phyloP scores from a whole-genome alignment of 2,113 vertebrate species.

The Castor canadensis region DNA sequence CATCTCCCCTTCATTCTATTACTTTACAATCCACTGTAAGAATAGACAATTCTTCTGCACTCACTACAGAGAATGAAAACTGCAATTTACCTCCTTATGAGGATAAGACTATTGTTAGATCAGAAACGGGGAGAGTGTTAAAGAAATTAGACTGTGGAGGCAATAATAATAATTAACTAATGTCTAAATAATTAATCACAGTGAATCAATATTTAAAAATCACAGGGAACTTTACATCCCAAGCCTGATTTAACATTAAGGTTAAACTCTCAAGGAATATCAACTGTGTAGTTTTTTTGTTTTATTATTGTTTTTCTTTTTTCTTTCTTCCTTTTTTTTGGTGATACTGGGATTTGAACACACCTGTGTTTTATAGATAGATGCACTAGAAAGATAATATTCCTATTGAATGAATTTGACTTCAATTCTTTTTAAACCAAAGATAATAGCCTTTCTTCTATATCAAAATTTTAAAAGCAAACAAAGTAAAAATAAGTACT shows the following conservation, averaged over 20 bases:
- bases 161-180: background rate
- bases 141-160: background rate
- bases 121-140: background rate
- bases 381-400: background rate
- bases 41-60: background rate
- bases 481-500: background rate
- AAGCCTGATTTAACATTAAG: background rate
- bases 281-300: too few species aligned
- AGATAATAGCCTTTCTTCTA: background rate
- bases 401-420: background rate
- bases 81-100: background rate
- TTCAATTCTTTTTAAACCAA: background rate
- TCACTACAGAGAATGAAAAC: background rate
- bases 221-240: background rate
- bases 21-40: too few species aligned
- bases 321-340: too few species aligned
- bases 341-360: too few species aligned
- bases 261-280: background rate
- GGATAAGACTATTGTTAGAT: background rate
- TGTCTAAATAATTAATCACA: background rate
- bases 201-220: background rate
- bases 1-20: background rate
- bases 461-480: background rate
- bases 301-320: too few species aligned
- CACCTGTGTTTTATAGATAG: background rate